Evolutionary conservation across 35 echinoderm and acorn worm genomes (phyloP).

Genomic region (Apostichopus japonicus): DNA sequence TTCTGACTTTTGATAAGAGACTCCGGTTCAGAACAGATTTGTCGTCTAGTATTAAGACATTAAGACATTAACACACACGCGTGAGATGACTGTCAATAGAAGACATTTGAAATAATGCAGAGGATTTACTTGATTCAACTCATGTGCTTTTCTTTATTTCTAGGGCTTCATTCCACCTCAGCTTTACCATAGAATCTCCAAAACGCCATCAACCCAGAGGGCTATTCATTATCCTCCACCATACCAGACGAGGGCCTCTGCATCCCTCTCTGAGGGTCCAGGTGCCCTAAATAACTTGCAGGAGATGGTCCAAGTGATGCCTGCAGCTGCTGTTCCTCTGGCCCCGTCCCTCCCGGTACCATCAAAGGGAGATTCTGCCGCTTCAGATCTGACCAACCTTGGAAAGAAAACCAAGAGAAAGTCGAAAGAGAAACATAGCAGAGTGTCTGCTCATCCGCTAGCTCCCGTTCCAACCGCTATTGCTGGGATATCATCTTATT

Average conservation of each 20-base stretch:
- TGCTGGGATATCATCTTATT: conserved; percentile 74
- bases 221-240: conserved; percentile 14
- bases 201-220: conserved; percentile 27
- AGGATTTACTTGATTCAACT: too few relatives aligned
- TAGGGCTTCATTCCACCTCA: conserved; percentile 62
- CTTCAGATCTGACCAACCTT: not conserved
- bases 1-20: too few relatives aligned
- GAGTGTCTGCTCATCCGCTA: conserved; percentile 20
- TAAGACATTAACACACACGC: too few relatives aligned
- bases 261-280: conserved; percentile 6
- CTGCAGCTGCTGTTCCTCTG: not conserved
- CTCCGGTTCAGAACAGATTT: too few relatives aligned
- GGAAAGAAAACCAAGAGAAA: conserved; percentile 62
- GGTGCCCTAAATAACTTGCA: conserved; percentile 7
- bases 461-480: conserved; percentile 35
- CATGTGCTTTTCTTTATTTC: not conserved
- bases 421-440: conserved; percentile 32
- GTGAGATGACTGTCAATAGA: too few relatives aligned
- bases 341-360: conserved; percentile 29
- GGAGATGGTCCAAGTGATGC: conserved; percentile 44
- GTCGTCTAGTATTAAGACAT: too few relatives aligned
- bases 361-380: not conserved
- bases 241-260: conserved; percentile 15
- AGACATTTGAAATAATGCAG: too few relatives aligned
- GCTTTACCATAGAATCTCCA: conserved; percentile 52